phyloP scores from a whole-genome alignment of 1,140 invertebrate genomes.

The Xylocopa sonorina region DNA sequence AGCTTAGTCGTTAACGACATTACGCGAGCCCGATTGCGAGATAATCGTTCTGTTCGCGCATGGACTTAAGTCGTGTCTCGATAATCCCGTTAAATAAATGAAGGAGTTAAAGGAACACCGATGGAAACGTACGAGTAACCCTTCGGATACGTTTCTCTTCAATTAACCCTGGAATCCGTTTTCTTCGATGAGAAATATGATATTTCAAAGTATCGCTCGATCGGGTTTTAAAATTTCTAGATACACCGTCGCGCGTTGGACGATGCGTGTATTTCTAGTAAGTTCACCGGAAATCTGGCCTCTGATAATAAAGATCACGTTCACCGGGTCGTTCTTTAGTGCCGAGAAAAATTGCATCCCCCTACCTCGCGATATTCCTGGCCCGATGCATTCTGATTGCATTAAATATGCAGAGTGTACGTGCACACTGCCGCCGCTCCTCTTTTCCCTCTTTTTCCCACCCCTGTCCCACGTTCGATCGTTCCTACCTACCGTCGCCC shows the following conservation, averaged over 20 bases:
- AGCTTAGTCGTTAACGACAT: conserved; percentile 26
- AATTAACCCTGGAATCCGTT: no score
- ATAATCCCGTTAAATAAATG: not conserved
- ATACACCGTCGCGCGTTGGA: not conserved
- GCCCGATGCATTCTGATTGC: conserved; percentile 55
- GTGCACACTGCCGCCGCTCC: conserved; percentile 21
- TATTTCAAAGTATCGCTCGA: no score
- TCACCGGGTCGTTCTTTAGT: conserved; percentile 7
- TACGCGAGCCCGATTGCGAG: conserved; percentile 8
- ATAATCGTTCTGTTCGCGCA: conserved; percentile 10
- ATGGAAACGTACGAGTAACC: no score
- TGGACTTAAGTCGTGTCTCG: not conserved
- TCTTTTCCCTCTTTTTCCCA: not conserved
- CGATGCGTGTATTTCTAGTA: not conserved
- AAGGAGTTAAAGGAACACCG: no score
- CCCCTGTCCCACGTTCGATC: not conserved
- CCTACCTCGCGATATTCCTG: conserved; percentile 48
- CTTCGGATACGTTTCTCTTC: no score
- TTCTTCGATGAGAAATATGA: no score
- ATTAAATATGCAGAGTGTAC: conserved; percentile 57
- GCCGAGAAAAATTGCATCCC: conserved; percentile 42
- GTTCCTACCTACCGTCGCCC: not conserved
- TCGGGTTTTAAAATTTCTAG: no score
- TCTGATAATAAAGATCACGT: conserved; percentile 33
- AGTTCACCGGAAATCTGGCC: conserved; percentile 5